Base-by-base conservation (phyloP, 2,888 invertebrate species). In the Tetanocera ferruginea region DNA sequence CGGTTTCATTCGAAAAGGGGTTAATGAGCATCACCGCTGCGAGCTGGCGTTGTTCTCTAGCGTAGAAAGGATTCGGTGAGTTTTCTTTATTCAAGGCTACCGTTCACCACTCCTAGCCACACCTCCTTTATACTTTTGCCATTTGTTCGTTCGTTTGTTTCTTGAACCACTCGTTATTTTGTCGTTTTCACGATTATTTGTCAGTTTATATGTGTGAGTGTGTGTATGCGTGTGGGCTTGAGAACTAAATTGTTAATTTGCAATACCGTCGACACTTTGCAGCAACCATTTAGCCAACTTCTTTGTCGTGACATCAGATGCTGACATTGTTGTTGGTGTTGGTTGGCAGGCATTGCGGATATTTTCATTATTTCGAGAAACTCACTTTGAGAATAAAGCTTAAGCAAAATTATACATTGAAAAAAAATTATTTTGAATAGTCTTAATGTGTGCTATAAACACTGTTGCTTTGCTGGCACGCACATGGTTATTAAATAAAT, bases 211-310 rank as follows among this genome's bases (percentile, higher is more conserved):
- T 60, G 17, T 60, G 14, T 6, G 11, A 28, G 60, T 60, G 60
- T 28, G 1, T 25, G 25, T 60, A 3, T 66, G 9, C n/a, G n/a
- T 55, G 55, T 57, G 71, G 31, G 34, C 23, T 34, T 71, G 19
- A 11, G 11, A 43, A 37, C 60, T 11, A 76, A 76, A 76, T 76
- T 76, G 70, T 76, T 76, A 76, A 76, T 76, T 71, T 76, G 71
- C 62, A 70, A 71, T 76, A 71, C 25, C 67, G 57, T 37, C 57
- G 51, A 25, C 31, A 49, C 28, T 25, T 28, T 69, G 51, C 69
- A 51, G 49, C 69, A 69, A 37, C 69, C 69, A 69, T 69, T 69
- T 69, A 17, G 34, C 28, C 8, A 19, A 70, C 43, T 64, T 71
- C 37, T 62, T 71, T 69, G 51, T n/a, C 70, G 62, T 57, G 62